These are phyloP conservation scores for Tenthredo amoena DNA, from an alignment of 2,888 invertebrate species.

Conservation along the genomic window DNA sequence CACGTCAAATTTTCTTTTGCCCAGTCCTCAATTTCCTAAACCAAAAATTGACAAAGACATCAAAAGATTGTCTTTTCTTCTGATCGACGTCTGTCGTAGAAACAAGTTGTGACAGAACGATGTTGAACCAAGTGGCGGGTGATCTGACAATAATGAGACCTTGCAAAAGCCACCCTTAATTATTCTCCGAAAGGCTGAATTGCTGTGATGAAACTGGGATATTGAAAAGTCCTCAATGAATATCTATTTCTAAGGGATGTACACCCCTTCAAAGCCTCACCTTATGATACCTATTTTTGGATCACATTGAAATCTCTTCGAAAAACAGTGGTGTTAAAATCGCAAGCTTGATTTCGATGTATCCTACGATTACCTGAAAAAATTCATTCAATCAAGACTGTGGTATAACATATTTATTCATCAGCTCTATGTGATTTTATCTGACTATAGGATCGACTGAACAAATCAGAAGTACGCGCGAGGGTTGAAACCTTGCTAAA, in stretches of 20 bases:
- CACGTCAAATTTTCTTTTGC: neutral
- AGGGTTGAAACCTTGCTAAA: constrained; percentile 70
- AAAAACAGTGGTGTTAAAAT: neutral
- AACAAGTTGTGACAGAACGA: neutral
- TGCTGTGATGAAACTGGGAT: neutral
- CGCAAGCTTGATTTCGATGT: neutral
- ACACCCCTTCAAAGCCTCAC: neutral
- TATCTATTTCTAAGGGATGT: neutral
- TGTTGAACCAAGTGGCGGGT: too few species aligned
- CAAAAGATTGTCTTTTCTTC: neutral
- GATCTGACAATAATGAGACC: neutral
- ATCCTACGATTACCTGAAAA: neutral
- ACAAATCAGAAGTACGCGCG: constrained; percentile 67
- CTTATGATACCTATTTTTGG: neutral
- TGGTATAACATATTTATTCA: neutral
- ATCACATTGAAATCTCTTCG: neutral
- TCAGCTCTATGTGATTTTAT: neutral
- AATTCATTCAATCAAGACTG: neutral
- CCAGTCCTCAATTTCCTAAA: neutral
- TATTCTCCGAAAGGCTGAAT: neutral
- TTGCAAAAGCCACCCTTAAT: neutral
- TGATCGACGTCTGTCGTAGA: neutral
- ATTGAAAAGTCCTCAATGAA: neutral
- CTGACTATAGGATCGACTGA: constrained; percentile 66
- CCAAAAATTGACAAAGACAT: neutral